Evolutionary conservation across 2,888 invertebrate genomes (phyloP).

Genomic region (Campoletis raptor): DNA sequence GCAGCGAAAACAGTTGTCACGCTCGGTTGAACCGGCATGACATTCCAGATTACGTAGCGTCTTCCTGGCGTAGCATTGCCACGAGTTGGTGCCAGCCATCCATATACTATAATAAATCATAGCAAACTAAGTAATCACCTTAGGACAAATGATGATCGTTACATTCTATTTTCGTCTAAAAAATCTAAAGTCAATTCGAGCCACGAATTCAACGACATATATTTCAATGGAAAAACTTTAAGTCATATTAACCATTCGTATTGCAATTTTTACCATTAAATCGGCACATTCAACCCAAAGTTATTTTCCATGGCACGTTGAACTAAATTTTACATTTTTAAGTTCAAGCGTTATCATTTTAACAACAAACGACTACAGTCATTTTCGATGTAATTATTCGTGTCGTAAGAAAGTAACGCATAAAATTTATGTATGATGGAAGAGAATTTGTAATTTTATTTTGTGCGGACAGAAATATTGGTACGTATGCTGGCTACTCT

Average conservation of each 20-base stretch:
- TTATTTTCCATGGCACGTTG: background rate
- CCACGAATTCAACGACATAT: background rate
- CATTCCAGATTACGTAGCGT: conserved; percentile 79
- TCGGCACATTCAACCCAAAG: background rate
- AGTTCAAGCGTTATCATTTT: background rate
- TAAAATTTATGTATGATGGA: background rate
- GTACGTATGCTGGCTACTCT: background rate
- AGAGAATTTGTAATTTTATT: background rate
- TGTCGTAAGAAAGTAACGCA: background rate
- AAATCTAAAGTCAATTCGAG: background rate
- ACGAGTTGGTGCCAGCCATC: conserved; percentile 71
- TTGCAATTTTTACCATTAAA: background rate
- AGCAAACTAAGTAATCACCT: conserved; percentile 24
- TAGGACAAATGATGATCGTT: conserved; percentile 8
- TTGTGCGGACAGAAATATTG: background rate
- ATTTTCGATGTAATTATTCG: background rate
- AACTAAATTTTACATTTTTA: background rate
- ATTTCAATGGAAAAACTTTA: background rate
- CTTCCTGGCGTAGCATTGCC: conserved; percentile 76
- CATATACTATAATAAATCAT: conserved; percentile 34
- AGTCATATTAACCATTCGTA: background rate
- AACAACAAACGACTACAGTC: background rate
- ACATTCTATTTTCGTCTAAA: background rate
- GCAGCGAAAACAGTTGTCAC: conserved; percentile 75
- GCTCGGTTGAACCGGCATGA: conserved; percentile 79